Base-by-base conservation (phyloP, 2,113 vertebrate species). In the Gasterosteus aculeatus region DNA sequence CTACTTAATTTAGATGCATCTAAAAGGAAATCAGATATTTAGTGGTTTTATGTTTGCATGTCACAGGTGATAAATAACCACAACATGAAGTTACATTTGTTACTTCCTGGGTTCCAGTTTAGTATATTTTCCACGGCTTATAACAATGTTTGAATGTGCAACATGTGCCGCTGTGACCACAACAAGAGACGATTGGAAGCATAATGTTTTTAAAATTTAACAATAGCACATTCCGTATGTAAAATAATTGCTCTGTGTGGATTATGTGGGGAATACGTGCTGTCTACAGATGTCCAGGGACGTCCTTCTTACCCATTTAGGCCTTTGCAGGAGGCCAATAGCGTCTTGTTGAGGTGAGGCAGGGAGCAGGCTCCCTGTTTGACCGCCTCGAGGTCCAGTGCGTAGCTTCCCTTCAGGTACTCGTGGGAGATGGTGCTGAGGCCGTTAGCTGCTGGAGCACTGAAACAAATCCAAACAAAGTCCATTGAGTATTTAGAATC, bases 371-470 rank as follows among this genome's bases (percentile, higher is more conserved):
- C 96, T 41, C 97, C 97, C 0, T 94, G 95, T 57, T 94, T 95
- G 41, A 98, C 97, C 0, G 96, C 97, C 80, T 98, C 97, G 53
- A 99, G 94, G 79, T 99, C 97, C 91, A 99, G 92, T 15, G 94
- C 94, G 1, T 99, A 99, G 92, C 96, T 99, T 66, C 96, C 95
- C 87, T 96, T 98, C 92, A 99, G 94, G 88, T 99, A 98, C 85
- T 99, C 97, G 0, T 99, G 97, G 2, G 97, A 98, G 56, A 98
- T 92, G 54, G 94, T 95, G 91, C 95, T 97, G 75, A 98, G 92
- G 16, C 97, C 97, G 3, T 98, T 98, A 54, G 95, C 92, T 31
- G 95, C 88, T 53, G 95, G 94, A 72, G 39, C 6, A 69, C 86
- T 91, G 26, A 73, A 68, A 80, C 51, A 81, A 49, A 82, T 47